Conservation (phyloP, 2,888 invertebrate species). For the Hyles lineata region DNA sequence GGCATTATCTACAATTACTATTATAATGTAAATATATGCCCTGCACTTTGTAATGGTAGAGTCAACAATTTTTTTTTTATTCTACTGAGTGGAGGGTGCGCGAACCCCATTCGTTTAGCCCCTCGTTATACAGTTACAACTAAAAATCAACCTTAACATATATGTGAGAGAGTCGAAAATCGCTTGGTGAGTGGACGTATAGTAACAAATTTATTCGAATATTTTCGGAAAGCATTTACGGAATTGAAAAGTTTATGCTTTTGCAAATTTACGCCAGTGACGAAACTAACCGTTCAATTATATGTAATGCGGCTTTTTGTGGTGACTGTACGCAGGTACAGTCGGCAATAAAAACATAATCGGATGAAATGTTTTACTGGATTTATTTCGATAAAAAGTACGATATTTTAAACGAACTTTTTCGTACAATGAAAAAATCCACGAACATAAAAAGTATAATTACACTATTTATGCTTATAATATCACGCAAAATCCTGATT, state of each 20-base stretch:
- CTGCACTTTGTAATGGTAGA: slow-evolving; percentile 64
- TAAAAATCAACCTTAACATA: slow-evolving; percentile 37
- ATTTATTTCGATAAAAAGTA: too few relatives aligned
- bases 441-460: too few relatives aligned
- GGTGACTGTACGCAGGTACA: not conserved
- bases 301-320: slow-evolving; percentile 4
- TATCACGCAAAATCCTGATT: too few relatives aligned
- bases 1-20: slow-evolving; percentile 52
- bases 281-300: slow-evolving; percentile 23
- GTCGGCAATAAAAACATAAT: not conserved
- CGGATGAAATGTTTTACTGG: not conserved
- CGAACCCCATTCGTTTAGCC: slow-evolving; percentile 47
- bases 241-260: slow-evolving; percentile 61
- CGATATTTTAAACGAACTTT: not conserved
- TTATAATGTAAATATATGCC: slow-evolving; percentile 67
- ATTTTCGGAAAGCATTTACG: slow-evolving; percentile 64
- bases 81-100: slow-evolving; percentile 56
- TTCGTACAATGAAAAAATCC: not conserved
- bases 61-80: slow-evolving; percentile 68
- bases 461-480: too few relatives aligned
- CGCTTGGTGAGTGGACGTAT: slow-evolving; percentile 8
- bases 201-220: slow-evolving; percentile 51
- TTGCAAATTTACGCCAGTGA: slow-evolving; percentile 31
- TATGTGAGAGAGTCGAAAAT: slow-evolving; percentile 35
- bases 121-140: slow-evolving; percentile 33